Percentiles rank a stretch among this genome's conserved stretches.
Evolutionary conservation across 2,888 invertebrate genomes (phyloP).

Genomic region (Cosmorhoe ocellata): DNA sequence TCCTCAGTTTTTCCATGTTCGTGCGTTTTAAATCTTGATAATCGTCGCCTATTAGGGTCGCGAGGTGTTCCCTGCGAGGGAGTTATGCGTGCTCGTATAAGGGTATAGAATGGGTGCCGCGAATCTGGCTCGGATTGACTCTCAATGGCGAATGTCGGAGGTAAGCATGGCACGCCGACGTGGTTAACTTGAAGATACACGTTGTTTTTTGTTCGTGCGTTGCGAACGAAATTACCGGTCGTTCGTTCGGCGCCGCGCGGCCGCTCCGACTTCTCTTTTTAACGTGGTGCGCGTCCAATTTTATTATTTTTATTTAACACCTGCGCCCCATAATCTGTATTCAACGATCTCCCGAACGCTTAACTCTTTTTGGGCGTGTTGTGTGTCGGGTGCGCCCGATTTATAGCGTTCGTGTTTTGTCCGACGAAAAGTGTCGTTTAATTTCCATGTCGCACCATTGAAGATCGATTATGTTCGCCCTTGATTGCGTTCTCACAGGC

Average conservation of each 20-base stretch:
- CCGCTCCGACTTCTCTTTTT: conserved; percentile 73
- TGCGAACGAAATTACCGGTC: conserved; percentile 73
- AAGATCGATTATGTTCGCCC: conserved; percentile 72
- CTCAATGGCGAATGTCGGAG: conserved; percentile 57
- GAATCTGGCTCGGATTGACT: conserved; percentile 48
- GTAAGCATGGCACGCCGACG: conserved; percentile 43
- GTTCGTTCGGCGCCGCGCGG: conserved; percentile 77
- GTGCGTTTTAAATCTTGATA: conserved; percentile 42
- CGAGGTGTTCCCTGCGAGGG: conserved; percentile 34
- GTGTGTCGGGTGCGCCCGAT: conserved; percentile 64
- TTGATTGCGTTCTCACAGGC: conserved; percentile 54
- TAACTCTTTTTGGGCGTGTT: conserved; percentile 78
- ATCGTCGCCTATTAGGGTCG: conserved; percentile 50
- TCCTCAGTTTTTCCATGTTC: conserved; percentile 35
- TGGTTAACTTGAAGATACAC: conserved; percentile 65
- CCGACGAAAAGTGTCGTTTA: conserved; percentile 75
- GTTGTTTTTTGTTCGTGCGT: conserved; percentile 68
- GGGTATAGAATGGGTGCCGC: conserved; percentile 60
- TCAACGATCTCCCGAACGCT: conserved; percentile 80
- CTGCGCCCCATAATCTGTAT: conserved; percentile 80
- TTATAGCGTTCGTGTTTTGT: conserved; percentile 73
- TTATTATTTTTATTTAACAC: conserved; percentile 83
- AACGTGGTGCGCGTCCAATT: conserved; percentile 65
- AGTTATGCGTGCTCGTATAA: conserved; percentile 53
- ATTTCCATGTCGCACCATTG: conserved; percentile 69